phyloP scores from a whole-genome alignment of 2,797 vertebrate genomes.

The Pseudocheirus occidentalis region DNA sequence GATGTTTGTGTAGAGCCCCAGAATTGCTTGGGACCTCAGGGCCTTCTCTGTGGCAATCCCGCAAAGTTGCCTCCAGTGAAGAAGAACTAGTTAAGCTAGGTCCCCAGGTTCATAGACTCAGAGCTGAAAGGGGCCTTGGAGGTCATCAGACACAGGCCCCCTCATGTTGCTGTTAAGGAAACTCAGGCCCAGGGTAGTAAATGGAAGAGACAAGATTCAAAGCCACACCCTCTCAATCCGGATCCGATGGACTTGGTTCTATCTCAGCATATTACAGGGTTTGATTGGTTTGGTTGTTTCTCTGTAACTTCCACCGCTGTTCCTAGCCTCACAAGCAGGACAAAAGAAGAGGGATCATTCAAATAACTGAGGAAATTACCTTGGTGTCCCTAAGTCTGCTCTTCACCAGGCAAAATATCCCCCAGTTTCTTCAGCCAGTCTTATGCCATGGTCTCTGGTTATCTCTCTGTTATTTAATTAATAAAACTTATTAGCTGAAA shows the following conservation, averaged over 20 bases:
- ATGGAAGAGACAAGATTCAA: neutral
- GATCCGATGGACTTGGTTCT: neutral
- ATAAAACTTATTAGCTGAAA: neutral
- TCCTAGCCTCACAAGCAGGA: neutral
- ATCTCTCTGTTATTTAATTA: neutral
- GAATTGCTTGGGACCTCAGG: neutral
- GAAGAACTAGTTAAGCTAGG: neutral
- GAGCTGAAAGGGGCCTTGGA: neutral
- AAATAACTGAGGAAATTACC: neutral
- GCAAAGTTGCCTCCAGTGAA: neutral
- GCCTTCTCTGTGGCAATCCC: neutral
- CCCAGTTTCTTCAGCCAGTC: neutral
- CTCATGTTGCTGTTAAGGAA: neutral
- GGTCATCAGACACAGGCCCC: neutral
- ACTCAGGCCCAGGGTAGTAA: neutral
- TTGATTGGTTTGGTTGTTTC: neutral
- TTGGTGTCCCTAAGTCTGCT: neutral
- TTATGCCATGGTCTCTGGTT: neutral
- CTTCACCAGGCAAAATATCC: neutral
- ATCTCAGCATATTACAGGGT: neutral
- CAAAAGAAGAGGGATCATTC: neutral
- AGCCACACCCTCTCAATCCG: neutral
- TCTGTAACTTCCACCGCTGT: neutral
- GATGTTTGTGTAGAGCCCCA: neutral
- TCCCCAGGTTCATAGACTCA: neutral